Conservation (phyloP, 1,140 invertebrate genomes). For the Theocolax elegans region DNA sequence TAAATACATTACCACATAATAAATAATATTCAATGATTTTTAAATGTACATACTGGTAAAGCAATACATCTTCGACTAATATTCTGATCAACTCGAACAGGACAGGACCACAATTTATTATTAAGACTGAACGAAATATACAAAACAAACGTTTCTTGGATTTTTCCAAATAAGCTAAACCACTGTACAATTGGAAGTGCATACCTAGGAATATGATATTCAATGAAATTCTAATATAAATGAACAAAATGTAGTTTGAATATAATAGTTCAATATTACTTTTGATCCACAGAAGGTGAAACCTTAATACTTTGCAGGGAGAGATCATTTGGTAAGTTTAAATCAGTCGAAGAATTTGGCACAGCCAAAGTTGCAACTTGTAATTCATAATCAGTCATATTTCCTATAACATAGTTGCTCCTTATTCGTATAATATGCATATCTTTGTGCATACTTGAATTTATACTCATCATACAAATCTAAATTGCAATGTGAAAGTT, state of each 20-base stretch:
- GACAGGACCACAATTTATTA: conserved; percentile 67
- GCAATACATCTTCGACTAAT: conserved; percentile 63
- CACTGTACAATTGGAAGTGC: conserved; percentile 68
- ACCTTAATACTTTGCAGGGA: conserved; percentile 60
- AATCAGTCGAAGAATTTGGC: conserved; percentile 54
- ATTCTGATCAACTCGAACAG: conserved; percentile 67
- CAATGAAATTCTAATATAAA: no score
- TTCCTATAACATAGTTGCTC: conserved; percentile 70
- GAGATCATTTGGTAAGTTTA: conserved; percentile 60
- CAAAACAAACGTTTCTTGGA: conserved; percentile 54
- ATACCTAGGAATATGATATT: conserved; percentile 62
- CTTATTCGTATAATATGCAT: conserved; percentile 68
- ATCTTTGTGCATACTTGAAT: conserved; percentile 67
- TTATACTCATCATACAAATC: conserved; percentile 67
- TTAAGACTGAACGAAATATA: conserved; percentile 63
- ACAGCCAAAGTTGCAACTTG: conserved; percentile 66
- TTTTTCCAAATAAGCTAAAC: conserved; percentile 59
- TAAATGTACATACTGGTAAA: conserved; percentile 51
- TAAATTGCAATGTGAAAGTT: conserved; percentile 44
- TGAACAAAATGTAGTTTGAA: neutral
- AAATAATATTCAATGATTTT: neutral
- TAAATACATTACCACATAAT: no score
- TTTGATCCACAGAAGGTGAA: conserved; percentile 61
- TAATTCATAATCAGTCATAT: conserved; percentile 67
- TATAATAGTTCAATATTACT: conserved; percentile 44